Evolutionary conservation across 2,113 vertebrate species (phyloP), one percentile per base, ranked within the genome.

Genomic region (Austrofundulus limnaeus): DNA sequence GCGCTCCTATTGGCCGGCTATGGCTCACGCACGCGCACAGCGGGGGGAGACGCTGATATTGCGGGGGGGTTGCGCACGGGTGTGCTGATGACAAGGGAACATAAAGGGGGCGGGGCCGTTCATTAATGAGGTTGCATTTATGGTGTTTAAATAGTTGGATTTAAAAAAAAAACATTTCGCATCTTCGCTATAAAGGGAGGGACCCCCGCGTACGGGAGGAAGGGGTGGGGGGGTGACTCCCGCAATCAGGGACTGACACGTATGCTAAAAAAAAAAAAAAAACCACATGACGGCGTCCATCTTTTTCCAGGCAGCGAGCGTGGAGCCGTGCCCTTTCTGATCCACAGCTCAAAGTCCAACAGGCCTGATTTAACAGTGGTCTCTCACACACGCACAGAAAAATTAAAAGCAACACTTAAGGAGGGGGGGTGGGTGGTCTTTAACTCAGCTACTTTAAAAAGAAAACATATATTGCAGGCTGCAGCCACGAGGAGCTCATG

Each of bases 1-100:
- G 43, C 56, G n/a, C 59, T 82, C 82, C 85, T 62, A 93, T 93
- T 93, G 92, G 92, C 68, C 85, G 64, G 39, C 1, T 42, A 77
- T 90, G 88, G 86, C 66, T 53, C 75, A 61, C 78, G 77, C 85
- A 83, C 80, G 72, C 81, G 77, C 74, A 75, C 78, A 78, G 48
- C 80, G 70, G 43, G 17, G 42, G 56, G 62, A 78, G 76, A 82
- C 75, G 81, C 63, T 69, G 77, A 79, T 80, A 74, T 71, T 78
- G 83, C 83, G 67, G 77, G 80, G 75, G 78, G 77, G 78, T 78
- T n/a, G n/a, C n/a, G n/a, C n/a, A n/a, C n/a, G n/a, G n/a, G 80
- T 66, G 62, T 50, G 46, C 75, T 67, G 75, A 84, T 84, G 83
- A 78, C 83, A 78, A 55, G 31, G 47, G 5, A 16, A 3, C 7